Conservation (phyloP, 2,797 vertebrate genomes). For the Pipistrellus kuhlii region DNA sequence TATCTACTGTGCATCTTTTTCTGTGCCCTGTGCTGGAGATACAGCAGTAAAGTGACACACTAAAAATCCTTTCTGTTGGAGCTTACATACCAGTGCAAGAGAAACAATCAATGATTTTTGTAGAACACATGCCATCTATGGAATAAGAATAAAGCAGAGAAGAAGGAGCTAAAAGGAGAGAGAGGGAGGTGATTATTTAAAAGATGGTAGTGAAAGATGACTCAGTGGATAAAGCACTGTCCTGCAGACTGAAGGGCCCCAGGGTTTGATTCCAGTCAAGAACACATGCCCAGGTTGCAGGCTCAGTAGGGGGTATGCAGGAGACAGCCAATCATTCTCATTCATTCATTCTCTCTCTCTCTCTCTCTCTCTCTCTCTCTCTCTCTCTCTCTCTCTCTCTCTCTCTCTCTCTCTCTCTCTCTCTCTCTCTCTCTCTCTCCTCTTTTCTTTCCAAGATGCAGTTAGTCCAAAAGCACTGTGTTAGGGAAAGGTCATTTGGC, state of each 20-base stretch:
- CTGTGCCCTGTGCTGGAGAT: background rate
- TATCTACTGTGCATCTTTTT: too few relatives aligned
- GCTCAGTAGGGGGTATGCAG: too few relatives aligned
- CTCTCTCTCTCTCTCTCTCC: background rate
- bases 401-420: too few relatives aligned
- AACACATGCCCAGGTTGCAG: too few relatives aligned
- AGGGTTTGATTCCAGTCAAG: too few relatives aligned
- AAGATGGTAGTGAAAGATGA: background rate
- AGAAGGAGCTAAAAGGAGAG: fast-evolving
- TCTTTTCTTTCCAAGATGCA: background rate
- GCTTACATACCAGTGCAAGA: background rate
- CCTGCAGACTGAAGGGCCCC: too few relatives aligned
- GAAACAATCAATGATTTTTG: too few relatives aligned
- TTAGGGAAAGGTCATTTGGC: background rate
- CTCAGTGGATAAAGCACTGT: too few relatives aligned
- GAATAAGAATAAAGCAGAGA: background rate
- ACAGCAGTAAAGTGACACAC: fast-evolving
- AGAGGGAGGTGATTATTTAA: fast-evolving
- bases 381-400: too few relatives aligned
- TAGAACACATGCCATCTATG: background rate
- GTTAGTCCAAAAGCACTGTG: fast-evolving
- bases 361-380: too few relatives aligned
- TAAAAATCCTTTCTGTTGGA: fast-evolving
- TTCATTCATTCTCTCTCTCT: too few relatives aligned
- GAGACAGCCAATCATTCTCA: too few relatives aligned